phyloP scores from a whole-genome alignment of 2,113 vertebrate genomes.

The Gopherus flavomarginatus region DNA sequence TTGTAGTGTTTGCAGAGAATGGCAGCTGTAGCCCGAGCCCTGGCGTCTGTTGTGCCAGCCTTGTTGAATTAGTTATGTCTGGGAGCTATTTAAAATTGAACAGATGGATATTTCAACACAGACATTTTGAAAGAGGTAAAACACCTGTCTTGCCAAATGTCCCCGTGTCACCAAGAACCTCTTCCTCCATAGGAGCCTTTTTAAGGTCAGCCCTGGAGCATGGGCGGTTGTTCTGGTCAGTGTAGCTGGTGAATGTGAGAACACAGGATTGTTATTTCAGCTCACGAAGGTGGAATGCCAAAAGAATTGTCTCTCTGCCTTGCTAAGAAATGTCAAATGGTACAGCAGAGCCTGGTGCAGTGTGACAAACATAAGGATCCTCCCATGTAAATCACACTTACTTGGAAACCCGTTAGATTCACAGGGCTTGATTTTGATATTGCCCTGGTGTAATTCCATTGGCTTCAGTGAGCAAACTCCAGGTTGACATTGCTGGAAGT shows the following conservation, averaged over 20 bases:
- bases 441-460: not conserved
- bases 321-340: accelerated
- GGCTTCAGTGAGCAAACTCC: not conserved
- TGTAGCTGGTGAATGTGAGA: not conserved
- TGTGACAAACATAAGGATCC: accelerated
- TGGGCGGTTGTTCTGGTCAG: too few relatives aligned
- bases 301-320: not conserved
- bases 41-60: not conserved
- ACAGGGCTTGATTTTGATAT: not conserved
- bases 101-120: not conserved
- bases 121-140: not conserved
- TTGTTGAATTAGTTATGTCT: not conserved
- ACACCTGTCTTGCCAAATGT: not conserved
- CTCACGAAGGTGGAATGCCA: accelerated
- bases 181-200: not conserved
- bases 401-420: not conserved
- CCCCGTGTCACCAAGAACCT: not conserved
- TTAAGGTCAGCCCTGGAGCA: not conserved
- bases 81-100: not conserved
- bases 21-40: not conserved
- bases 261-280: accelerated
- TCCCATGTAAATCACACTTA: not conserved
- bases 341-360: not conserved
- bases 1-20: accelerated
- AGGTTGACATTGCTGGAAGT: not conserved